Conservation (phyloP, 2,113 vertebrate genomes). For the Galeopterus variegatus region DNA sequence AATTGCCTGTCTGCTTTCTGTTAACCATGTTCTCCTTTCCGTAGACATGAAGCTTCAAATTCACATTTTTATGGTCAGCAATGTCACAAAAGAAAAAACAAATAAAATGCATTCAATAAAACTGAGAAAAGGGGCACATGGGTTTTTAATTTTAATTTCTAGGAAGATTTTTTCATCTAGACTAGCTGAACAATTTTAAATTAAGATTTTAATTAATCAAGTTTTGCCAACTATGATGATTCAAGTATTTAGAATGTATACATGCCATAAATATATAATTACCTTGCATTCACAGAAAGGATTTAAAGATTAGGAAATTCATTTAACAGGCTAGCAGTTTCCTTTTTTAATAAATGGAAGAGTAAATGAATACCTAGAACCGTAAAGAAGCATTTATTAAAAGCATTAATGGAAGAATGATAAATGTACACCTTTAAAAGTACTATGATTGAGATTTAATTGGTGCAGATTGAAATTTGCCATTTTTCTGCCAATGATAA, state of each 20-base stretch:
- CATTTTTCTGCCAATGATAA: not conserved
- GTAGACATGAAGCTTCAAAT: not conserved
- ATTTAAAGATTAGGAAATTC: constrained; percentile 47
- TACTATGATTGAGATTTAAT: not conserved
- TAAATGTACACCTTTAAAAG: constrained; percentile 37
- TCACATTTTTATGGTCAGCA: not conserved
- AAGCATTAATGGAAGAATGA: not conserved
- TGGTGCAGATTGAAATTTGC: not conserved
- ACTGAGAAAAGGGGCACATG: not conserved
- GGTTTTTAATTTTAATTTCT: constrained; percentile 33
- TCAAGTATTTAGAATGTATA: constrained; percentile 10
- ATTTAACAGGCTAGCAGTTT: not conserved
- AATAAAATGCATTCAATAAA: constrained; percentile 26
- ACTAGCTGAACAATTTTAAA: constrained; percentile 13
- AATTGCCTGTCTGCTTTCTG: not conserved
- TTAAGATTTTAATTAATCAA: not conserved
- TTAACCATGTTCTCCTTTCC: not conserved
- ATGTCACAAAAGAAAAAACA: not conserved
- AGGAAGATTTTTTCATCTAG: not conserved
- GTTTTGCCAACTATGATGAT: constrained; percentile 17
- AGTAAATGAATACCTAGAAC: not conserved
- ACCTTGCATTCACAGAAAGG: not conserved
- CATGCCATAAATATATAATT: not conserved
- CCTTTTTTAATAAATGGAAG: constrained; percentile 17
- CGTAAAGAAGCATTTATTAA: not conserved